These are phyloP conservation scores for Thalassophryne amazonica DNA, from an alignment of 2,797 vertebrate species.

Conservation along the genomic window DNA sequence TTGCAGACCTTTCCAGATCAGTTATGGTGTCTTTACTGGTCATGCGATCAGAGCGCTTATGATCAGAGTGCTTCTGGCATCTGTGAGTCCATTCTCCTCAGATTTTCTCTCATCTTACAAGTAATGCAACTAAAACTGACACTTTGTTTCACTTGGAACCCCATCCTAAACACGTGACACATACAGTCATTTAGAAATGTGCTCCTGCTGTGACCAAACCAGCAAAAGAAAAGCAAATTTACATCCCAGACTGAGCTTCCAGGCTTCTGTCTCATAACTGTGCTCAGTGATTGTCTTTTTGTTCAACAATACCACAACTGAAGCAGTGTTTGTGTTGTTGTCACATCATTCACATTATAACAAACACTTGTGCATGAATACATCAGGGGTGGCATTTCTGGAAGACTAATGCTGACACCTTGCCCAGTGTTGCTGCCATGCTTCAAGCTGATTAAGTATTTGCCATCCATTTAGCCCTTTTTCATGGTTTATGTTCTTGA, in stretches of 20 bases:
- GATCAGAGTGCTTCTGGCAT: neutral
- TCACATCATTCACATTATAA: neutral
- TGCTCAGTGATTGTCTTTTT: constrained; percentile 10
- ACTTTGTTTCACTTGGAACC: constrained; percentile 15
- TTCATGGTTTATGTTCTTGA: neutral
- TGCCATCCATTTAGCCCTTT: neutral
- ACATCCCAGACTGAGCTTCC: neutral
- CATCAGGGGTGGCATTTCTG: constrained; percentile 11
- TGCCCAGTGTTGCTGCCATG: constrained; percentile 2
- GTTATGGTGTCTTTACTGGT: constrained; percentile 13
- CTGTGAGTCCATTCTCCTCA: neutral
- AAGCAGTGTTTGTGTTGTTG: neutral
- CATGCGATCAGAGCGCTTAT: constrained; percentile 4
- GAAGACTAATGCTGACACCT: constrained; percentile 2
- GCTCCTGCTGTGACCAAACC: constrained; percentile 19
- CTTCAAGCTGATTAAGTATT: constrained; percentile 4
- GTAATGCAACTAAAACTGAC: constrained; percentile 1
- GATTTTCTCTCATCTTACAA: constrained; percentile 14
- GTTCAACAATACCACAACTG: neutral
- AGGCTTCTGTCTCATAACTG: neutral
- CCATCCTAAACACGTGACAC: neutral
- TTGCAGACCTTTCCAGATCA: neutral
- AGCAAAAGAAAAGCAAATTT: neutral
- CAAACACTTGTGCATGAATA: neutral
- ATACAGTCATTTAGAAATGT: constrained; percentile 6